Conservation (phyloP, 2,888 invertebrate species). For the Maniola hyperantus region DNA sequence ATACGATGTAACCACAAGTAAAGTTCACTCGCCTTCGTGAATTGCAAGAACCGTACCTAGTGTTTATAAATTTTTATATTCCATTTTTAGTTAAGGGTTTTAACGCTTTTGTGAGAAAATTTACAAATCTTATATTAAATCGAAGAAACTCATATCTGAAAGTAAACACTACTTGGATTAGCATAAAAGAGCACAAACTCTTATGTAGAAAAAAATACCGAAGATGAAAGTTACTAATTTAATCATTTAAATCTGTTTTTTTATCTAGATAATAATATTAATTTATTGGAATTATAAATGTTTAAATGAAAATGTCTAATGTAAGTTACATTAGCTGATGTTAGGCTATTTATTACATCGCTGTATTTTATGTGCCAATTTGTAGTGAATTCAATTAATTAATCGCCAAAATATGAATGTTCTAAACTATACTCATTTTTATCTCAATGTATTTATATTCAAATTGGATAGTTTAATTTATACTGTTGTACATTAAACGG, state of each 20-base stretch:
- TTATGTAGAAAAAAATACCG: constrained; percentile 45
- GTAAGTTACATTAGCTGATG: constrained; percentile 43
- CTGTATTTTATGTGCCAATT: constrained; percentile 65
- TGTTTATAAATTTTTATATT: constrained; percentile 54
- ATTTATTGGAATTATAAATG: constrained; percentile 48
- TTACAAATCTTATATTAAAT: constrained; percentile 48
- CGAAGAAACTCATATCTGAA: constrained; percentile 53
- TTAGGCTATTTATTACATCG: constrained; percentile 53
- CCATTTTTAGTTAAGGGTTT: constrained; percentile 56
- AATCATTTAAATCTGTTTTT: constrained; percentile 41
- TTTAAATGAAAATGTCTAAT: constrained; percentile 47
- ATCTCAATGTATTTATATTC: constrained; percentile 30
- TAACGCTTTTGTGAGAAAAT: constrained; percentile 53
- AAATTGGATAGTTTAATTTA: constrained; percentile 40
- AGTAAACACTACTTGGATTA: constrained; percentile 35
- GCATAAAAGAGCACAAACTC: constrained; percentile 4
- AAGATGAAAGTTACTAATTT: constrained; percentile 40
- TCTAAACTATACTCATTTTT: constrained; percentile 33
- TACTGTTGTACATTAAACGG: constrained; percentile 46
- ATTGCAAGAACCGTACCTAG: no score
- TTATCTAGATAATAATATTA: constrained; percentile 44
- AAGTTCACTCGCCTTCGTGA: no score
- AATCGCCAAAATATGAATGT: constrained; percentile 53
- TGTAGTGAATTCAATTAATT: constrained; percentile 54
- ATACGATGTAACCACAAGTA: no score